phyloP scores from a whole-genome alignment of 2,888 invertebrate species.

The Metopia argyrocephala region DNA sequence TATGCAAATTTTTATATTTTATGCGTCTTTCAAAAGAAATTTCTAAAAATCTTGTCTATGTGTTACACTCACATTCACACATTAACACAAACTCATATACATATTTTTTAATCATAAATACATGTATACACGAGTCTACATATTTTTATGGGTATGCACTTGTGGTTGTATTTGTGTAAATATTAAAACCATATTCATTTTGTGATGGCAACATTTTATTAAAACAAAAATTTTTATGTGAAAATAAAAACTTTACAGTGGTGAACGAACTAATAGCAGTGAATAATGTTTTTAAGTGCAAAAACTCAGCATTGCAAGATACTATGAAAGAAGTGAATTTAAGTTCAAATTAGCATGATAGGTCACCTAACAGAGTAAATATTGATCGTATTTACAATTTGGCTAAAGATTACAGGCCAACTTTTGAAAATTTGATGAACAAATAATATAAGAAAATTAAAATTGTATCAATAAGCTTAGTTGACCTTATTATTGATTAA shows the following conservation, averaged over 20 bases:
- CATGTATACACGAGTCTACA: background rate
- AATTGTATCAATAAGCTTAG: too few relatives aligned
- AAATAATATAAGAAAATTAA: too few relatives aligned
- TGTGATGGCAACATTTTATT: constrained; percentile 12
- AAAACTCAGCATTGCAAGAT: too few relatives aligned
- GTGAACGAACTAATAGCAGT: background rate
- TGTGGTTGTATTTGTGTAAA: background rate
- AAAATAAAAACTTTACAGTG: background rate
- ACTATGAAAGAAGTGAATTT: too few relatives aligned
- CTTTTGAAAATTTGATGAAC: too few relatives aligned
- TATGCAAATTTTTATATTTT: constrained; percentile 47
- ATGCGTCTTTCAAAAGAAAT: constrained; percentile 49
- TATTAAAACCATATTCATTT: background rate
- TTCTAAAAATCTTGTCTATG: background rate
- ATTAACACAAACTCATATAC: background rate
- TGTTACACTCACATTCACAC: background rate
- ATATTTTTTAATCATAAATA: background rate
- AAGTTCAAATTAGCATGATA: too few relatives aligned
- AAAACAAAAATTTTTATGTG: background rate
- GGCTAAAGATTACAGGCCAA: too few relatives aligned
- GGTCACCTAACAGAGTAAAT: too few relatives aligned
- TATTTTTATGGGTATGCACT: background rate
- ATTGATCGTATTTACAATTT: too few relatives aligned
- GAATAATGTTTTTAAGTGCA: background rate
- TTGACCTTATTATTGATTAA: too few relatives aligned